A percentile compares a stretch with the other conserved stretches of the same genome.
Conservation (phyloP, 2,113 vertebrate genomes). For the Melanocharis versteri region DNA sequence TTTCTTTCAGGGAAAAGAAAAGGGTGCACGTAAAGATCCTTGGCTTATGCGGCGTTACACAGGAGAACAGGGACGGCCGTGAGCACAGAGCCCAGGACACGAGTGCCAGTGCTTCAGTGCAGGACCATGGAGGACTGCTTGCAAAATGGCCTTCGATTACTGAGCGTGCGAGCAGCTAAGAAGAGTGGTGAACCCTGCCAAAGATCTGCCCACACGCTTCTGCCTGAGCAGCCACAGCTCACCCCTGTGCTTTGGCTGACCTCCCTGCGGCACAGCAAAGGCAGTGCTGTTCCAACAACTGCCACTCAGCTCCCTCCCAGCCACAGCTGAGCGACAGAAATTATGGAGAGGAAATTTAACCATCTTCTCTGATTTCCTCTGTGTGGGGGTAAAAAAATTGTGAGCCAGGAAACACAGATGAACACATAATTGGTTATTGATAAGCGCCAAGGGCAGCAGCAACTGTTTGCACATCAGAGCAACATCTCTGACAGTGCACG, state of each 20-base stretch:
- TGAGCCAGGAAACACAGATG: neutral
- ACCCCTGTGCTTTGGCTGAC: neutral
- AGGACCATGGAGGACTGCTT: neutral
- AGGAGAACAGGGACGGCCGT: neutral
- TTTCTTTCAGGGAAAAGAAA: neutral
- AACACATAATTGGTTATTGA: constrained; percentile 30
- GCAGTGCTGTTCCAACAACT: neutral
- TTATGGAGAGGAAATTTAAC: neutral
- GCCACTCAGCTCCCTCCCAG: neutral
- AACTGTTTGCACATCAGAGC: neutral
- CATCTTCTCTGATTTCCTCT: neutral
- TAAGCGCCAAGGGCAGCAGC: neutral
- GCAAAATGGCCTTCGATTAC: neutral
- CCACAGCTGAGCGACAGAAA: neutral
- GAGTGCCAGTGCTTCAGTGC: neutral
- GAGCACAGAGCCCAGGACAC: neutral
- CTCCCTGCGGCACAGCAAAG: neutral
- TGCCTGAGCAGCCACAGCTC: neutral
- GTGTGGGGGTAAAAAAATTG: neutral
- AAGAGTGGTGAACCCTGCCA: neutral
- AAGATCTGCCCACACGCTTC: neutral
- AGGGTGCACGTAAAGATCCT: neutral
- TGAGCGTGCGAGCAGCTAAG: neutral
- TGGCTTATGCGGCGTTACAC: neutral
- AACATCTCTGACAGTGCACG: neutral